phyloP scores from a whole-genome alignment of 2,797 vertebrate species.

The Acomys russatus region DNA sequence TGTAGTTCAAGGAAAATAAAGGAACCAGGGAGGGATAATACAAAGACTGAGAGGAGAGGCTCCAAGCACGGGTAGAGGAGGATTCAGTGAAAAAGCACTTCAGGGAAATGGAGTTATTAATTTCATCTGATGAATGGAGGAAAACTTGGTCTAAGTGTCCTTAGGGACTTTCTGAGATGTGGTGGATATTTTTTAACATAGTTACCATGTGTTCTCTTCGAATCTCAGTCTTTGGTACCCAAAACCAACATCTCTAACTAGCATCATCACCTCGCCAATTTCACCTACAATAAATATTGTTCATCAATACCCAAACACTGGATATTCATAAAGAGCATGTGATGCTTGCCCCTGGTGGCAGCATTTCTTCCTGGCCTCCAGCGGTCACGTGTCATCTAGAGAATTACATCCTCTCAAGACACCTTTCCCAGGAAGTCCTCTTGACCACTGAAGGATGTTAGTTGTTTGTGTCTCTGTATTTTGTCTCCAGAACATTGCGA shows the following conservation, averaged over 20 bases:
- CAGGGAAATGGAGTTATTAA: slow-evolving; percentile 62
- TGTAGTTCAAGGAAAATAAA: slow-evolving; percentile 48
- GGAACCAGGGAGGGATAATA: slow-evolving; percentile 49
- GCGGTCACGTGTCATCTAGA: not conserved
- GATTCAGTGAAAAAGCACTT: slow-evolving; percentile 62
- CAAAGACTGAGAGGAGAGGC: slow-evolving; percentile 22
- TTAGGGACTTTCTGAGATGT: slow-evolving; percentile 12
- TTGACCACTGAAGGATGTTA: not conserved
- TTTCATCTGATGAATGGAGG: slow-evolving; percentile 51
- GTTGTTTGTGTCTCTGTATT: not conserved
- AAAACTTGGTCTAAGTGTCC: slow-evolving; percentile 64
- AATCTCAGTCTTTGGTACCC: not conserved
- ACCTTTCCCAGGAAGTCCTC: not conserved
- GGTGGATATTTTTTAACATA: slow-evolving; percentile 30
- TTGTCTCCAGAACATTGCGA: not conserved
- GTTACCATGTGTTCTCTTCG: not conserved
- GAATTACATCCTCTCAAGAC: not conserved
- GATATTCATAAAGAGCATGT: not conserved
- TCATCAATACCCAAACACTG: not conserved
- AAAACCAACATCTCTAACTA: not conserved
- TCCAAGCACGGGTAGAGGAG: not conserved
- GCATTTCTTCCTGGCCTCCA: not conserved
- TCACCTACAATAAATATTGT: not conserved
- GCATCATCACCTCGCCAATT: not conserved
- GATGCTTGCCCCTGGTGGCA: not conserved